Evolutionary conservation across 1,140 invertebrate species (phyloP), one percentile per base, ranked within the genome.

Genomic region (Gonioctena quinquepunctata): DNA sequence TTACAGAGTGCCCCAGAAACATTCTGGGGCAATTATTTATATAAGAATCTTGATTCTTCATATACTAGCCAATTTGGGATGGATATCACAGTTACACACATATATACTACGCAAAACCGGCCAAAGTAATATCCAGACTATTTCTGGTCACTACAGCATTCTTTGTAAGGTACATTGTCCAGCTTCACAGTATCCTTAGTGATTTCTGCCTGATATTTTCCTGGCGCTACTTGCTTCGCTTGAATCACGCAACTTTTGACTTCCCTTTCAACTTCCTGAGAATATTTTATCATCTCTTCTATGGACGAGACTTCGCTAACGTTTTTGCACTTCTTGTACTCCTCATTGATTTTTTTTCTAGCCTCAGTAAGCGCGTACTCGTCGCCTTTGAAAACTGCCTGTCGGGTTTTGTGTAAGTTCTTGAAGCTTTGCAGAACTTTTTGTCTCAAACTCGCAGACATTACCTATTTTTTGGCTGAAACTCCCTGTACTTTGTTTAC

Each of bases 391-490:
- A 92, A 92, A 5, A 88, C 86, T 57, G 80, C 85, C 69, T 87
- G 77, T 72, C 90, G 81, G 0, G 90, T 88, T 78, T 84, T 86
- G 75, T 91, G 90, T 19, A 92, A 79, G 68, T 84, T 85, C 82
- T 90, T 91, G 71, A 91, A 92, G 23, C 83, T 84, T 59, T 81
- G 80, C 56, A 91, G 77, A 3, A 90, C 88, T 88, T 91, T 62
- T 54, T 48, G 42, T 65, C 74, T 66, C 33, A 78, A 50, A 48
- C 65, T 50, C 33, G 28, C 42, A 2, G 76, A 67, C 76, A 78
- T 78, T 66, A 54, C 27, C 13, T 13, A n/a, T n/a, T n/a, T n/a
- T n/a, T n/a, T n/a, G n/a, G n/a, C n/a, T n/a, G n/a, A n/a, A n/a
- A n/a, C n/a, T n/a, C n/a, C n/a, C n/a, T n/a, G n/a, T n/a, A n/a